These are phyloP conservation scores for Capitulum mitella DNA, from an alignment of 2,888 invertebrate species.

Conservation along the genomic window DNA sequence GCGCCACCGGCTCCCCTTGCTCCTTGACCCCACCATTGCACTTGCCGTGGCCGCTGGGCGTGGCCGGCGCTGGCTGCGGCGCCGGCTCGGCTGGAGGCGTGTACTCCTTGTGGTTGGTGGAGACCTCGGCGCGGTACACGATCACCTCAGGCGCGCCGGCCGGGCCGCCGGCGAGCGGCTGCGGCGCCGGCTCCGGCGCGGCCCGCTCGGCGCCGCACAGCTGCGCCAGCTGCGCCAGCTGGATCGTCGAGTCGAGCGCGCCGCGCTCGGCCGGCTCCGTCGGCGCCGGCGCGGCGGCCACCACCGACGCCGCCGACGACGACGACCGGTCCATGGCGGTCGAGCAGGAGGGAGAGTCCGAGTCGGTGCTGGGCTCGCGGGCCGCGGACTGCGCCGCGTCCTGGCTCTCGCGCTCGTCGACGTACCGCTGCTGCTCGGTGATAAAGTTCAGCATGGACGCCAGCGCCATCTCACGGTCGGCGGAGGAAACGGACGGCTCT, in stretches of 20 bases:
- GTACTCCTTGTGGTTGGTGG: slow-evolving; percentile 17
- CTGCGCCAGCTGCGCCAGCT: slow-evolving; percentile 4
- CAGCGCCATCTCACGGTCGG: slow-evolving; percentile 49
- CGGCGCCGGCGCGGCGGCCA: background rate
- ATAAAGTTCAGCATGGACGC: slow-evolving; percentile 67
- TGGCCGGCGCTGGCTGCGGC: background rate
- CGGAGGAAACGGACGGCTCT: slow-evolving; percentile 28
- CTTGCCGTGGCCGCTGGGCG: no score
- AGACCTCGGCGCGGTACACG: slow-evolving; percentile 1
- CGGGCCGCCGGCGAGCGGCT: background rate
- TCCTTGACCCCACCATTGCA: no score
- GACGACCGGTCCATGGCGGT: background rate
- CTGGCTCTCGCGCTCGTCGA: slow-evolving; percentile 53
- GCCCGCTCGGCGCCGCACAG: background rate
- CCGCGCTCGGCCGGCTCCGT: background rate
- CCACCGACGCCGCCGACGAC: background rate
- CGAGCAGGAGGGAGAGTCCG: background rate
- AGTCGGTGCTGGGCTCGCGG: background rate
- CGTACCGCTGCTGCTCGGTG: slow-evolving; percentile 67
- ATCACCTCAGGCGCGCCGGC: background rate
- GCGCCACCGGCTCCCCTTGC: no score
- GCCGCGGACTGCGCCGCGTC: slow-evolving; percentile 42
- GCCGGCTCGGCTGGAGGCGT: background rate
- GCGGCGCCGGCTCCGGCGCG: background rate
- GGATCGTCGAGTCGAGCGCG: background rate